Conservation (phyloP, 2,797 vertebrate genomes). For the Muscicapa striata region DNA sequence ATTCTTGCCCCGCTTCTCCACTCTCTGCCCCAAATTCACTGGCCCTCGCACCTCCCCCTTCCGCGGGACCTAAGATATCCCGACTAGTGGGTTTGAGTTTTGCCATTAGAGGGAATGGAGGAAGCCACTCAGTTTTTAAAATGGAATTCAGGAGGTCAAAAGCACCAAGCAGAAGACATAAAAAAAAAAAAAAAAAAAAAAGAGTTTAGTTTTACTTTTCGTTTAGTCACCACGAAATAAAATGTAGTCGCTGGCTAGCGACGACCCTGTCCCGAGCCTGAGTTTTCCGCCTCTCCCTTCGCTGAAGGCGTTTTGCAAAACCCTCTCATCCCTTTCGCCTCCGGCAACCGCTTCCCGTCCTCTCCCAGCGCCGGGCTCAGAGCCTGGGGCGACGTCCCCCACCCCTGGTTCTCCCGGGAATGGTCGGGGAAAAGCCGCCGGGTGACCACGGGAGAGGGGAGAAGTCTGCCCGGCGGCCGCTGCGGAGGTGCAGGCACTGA, state of each 20-base stretch:
- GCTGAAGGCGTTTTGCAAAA: background rate
- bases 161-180: background rate
- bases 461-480: background rate
- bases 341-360: background rate
- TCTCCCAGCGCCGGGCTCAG: background rate
- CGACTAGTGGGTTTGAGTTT: background rate
- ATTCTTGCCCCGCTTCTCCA: background rate
- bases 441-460: background rate
- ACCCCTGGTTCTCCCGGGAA: background rate
- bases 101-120: background rate
- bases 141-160: background rate
- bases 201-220: background rate
- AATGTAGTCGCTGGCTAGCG: accelerated
- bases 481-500: background rate
- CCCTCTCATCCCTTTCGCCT: background rate
- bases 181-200: too few relatives aligned
- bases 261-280: background rate
- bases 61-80: too few relatives aligned
- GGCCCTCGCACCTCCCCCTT: background rate
- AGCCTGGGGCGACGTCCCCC: background rate
- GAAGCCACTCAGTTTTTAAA: background rate
- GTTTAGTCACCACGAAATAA: background rate
- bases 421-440: background rate
- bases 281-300: background rate
- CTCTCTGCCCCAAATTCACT: background rate